Evolutionary conservation across 2,888 invertebrate species (phyloP).

Genomic region (Rotaria socialis): DNA sequence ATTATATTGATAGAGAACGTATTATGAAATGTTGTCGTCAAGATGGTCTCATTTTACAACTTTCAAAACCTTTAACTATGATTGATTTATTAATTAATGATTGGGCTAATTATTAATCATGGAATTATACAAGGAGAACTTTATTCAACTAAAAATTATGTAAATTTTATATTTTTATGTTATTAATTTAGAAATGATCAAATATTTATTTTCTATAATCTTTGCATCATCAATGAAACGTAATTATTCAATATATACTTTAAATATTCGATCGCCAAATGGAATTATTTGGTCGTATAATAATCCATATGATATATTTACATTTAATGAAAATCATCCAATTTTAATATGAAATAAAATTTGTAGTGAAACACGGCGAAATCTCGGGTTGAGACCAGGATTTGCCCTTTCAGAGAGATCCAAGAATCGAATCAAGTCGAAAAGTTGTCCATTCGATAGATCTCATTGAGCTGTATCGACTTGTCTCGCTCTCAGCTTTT

Average conservation of each 20-base stretch:
- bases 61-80: conserved; percentile 50
- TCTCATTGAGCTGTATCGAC: too few relatives aligned
- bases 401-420: too few relatives aligned
- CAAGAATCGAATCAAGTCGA: too few relatives aligned
- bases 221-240: background rate
- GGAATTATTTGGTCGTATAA: background rate
- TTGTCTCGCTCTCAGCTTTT: too few relatives aligned
- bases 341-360: background rate
- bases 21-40: conserved; percentile 47
- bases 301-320: background rate
- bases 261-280: background rate
- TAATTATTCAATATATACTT: background rate
- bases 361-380: background rate
- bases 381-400: too few relatives aligned
- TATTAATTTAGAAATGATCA: too few relatives aligned
- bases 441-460: too few relatives aligned
- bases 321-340: background rate
- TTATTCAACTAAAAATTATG: too few relatives aligned
- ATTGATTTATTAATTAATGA: conserved; percentile 40
- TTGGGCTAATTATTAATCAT: background rate
- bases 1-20: background rate
- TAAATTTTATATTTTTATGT: too few relatives aligned
- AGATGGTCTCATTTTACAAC: conserved; percentile 47
- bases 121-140: too few relatives aligned
- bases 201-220: conserved; percentile 7